Base-by-base conservation (phyloP, 1,140 invertebrate genomes). In the Drosophila grimshawi region DNA sequence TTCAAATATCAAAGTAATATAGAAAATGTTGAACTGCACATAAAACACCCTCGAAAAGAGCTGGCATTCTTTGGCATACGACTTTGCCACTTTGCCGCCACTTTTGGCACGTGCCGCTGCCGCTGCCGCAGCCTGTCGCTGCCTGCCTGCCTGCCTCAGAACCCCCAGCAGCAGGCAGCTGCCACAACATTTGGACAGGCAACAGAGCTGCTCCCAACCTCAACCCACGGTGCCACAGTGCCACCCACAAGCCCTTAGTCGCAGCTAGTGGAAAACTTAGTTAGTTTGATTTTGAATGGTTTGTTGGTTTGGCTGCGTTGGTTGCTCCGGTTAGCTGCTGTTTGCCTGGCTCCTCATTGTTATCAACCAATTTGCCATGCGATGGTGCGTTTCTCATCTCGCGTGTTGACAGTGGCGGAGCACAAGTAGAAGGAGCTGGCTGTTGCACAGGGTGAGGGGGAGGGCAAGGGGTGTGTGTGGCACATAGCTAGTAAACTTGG, bases 251-350 rank as follows among this genome's bases (percentile, higher is more conserved):
- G 2, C 62, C 62, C 33, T 53, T 27, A 35, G 35, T 11, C 37
- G 5, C 5, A 27, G 49, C 63, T 65, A 27, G 8, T 35, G 52
- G 30, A 67, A 78, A 82, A 82, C 74, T 81, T 78, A 60, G 75
- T 81, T 82, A 78, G 80, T 81, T 81, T 78, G 80, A 81, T 81
- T 81, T 75, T 82, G 80, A 82, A 82, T 81, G 80, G 75, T 81
- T 81, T 82, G 77, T 82, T 81, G 73, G 79, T 76, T 63, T 81
- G 79, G 55, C 57, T 81, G 63, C 64, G 53, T 41, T 46, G 77
- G 30, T 61, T 35, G 64, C 32, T 45, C 29, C 30, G 41, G 5
- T 41, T 43, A 39, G 72, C 51, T 72, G 45, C 37, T 70, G 73
- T 64, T 75, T 70, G 71, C 72, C 19, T 51, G 57, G 48, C 39